These are phyloP conservation scores for Microtus oregoni DNA, from an alignment of 2,113 vertebrate genomes.

Conservation along the genomic window DNA sequence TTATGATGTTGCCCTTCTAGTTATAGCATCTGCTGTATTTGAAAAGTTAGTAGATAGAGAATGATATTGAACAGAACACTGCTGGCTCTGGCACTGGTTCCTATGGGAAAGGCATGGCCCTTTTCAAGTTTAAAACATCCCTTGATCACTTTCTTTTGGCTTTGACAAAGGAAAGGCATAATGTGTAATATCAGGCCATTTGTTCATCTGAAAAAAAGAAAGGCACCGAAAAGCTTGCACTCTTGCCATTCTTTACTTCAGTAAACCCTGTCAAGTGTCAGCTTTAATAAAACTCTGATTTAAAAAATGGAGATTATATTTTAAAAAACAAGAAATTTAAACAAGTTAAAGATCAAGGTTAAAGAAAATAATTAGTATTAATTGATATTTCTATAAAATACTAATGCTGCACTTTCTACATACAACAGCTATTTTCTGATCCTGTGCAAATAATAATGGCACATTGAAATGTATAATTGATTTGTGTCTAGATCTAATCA, in stretches of 20 bases:
- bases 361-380: background rate
- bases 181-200: background rate
- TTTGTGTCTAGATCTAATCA: background rate
- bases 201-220: conserved; percentile 26
- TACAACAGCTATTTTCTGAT: background rate
- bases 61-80: conserved; percentile 15
- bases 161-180: background rate
- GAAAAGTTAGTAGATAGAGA: background rate
- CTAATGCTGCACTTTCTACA: background rate
- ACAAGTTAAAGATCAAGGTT: background rate
- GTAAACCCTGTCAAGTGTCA: background rate
- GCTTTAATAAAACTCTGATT: background rate
- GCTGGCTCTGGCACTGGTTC: background rate
- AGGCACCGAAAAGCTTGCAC: background rate
- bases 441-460: background rate
- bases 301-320: background rate
- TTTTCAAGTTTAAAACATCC: background rate
- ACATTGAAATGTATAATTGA: background rate
- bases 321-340: background rate
- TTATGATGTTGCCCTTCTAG: conserved; percentile 45
- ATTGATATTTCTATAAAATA: background rate
- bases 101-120: background rate
- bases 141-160: background rate
- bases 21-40: conserved; percentile 58
- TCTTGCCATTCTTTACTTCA: background rate